Evolutionary conservation across 2,888 invertebrate species (phyloP), one percentile per base, ranked within the genome.

Genomic region (Phasia obesa): DNA sequence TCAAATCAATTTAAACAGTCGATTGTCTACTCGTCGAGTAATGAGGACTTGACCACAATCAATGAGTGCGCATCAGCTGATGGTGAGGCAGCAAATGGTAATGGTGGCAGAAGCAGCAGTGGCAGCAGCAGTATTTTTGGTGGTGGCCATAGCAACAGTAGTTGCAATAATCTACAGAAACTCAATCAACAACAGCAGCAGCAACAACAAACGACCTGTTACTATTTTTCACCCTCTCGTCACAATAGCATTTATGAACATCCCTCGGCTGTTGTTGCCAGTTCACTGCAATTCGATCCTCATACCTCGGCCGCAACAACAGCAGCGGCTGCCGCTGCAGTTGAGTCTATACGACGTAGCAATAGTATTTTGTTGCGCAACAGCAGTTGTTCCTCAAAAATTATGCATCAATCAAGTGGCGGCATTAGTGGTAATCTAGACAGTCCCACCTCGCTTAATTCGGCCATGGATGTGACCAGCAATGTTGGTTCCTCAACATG

Each of bases 191-290:
- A 78, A 13, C 71, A 80, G 15, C 70, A 81, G n/a, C 81, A 64
- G 17, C 60, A 77, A 15, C 77, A 80, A 59, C 90, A 90, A 75
- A 90, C 89, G 49, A 90, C 90, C 17, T 89, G 90, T 85, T 89
- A 89, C 84, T 89, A 90, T 53, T 89, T 90, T 83, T 87, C 90
- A 31, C 89, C 89, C 55, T 90, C 89, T 62, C 88, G 90, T 51
- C 89, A 88, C 81, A 90, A 90, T 76, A 89, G 89, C 89, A 90
- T 89, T 90, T 89, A 89, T 89, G 89, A 89, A 84, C 90, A 89
- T 86, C 90, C 90, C 49, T 90, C 90, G 55, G 87, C 89, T 35
- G 90, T 89, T 67, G 90, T 89, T 70, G 90, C 89, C 57, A 88
- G 88, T 57, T 89, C 89, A 49, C 86, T 89, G 78, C 86, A 90